Base-by-base conservation (phyloP, 2,888 invertebrate genomes). In the Hirtodrosophila trivittata region DNA sequence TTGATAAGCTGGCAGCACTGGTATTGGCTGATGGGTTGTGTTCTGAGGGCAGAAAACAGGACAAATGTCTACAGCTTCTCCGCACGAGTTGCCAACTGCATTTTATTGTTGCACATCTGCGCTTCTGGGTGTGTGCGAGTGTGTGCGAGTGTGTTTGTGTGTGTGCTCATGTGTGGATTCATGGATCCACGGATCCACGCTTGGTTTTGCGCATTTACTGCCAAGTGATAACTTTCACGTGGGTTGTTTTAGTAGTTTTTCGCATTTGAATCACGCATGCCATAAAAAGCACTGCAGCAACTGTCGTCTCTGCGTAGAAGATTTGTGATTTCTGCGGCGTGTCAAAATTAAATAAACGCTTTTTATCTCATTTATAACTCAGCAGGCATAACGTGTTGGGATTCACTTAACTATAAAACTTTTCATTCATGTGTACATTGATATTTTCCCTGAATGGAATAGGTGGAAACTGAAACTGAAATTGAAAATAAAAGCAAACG, bases 191-290 rank as follows among this genome's bases (percentile, higher is more conserved):
- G 71, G 59, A 80, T 73, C 65, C 63, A 68, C 76, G 83, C 66
- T 69, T 39, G 54, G 82, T 72, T 85, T 72, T 75, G 42, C 56
- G 57, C 85, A 71, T 77, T 84, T 85, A 82, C 66, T 58, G 68
- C 54, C 73, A 69, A 75, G 85, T 82, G 72, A 68, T 77, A 77
- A 75, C 85, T 82, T 77, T 59, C 72, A 55, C 73, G 75, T 66
- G 82, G 78, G 78, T 69, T 77, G 75, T 46, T 72, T 66, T 58
- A 82, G 52, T 62, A 75, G 82, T 77, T 83, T 55, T 39, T 25
- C 21, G 25, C 50, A 42, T 54, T 56, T 52, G 64, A 76, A 60
- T 69, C 51, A 55, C 41, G 21, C 43, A 35, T 25, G 21, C 32
- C 56, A 77, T 65, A 75, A 72, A 58, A 66, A 47, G 12, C 35